A percentile compares a stretch with the other conserved stretches of the same genome.
Evolutionary conservation across 2,113 vertebrate species (phyloP).

Genomic region (Hippocampus guttulatus): DNA sequence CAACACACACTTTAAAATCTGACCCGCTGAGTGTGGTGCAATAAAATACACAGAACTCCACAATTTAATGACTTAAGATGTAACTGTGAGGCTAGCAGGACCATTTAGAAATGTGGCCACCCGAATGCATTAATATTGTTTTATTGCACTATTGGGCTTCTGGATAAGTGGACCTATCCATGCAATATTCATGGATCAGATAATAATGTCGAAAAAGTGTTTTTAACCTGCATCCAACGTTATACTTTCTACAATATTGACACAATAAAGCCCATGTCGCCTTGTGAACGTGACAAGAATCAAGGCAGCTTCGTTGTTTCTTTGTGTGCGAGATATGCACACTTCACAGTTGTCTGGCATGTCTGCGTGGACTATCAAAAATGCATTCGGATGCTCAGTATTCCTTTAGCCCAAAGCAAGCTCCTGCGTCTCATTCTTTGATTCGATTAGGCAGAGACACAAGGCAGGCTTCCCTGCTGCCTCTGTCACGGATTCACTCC

Average conservation of each 20-base stretch:
- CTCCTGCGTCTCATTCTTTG: slow-evolving; percentile 22
- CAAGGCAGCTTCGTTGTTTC: background rate
- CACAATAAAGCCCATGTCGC: background rate
- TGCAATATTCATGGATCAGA: background rate
- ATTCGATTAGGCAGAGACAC: slow-evolving; percentile 35
- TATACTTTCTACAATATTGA: background rate
- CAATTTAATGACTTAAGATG: background rate
- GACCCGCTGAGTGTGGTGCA: too few relatives aligned
- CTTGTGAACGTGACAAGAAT: background rate
- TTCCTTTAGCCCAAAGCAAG: background rate
- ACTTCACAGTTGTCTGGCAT: background rate
- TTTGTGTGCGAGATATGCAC: background rate
- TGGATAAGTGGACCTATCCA: background rate
- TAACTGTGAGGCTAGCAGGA: background rate
- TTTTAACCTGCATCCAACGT: background rate
- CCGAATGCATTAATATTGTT: background rate
- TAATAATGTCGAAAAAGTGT: background rate
- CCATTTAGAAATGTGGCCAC: background rate
- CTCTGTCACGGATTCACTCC: slow-evolving; percentile 29
- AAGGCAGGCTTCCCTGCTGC: slow-evolving; percentile 19
- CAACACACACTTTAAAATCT: too few relatives aligned
- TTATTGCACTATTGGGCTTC: background rate
- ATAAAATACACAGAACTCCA: background rate
- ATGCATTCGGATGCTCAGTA: background rate
- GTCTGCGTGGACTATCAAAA: slow-evolving; percentile 2